Evolutionary conservation across 2,797 vertebrate genomes (phyloP), one percentile per base, ranked within the genome.

Genomic region (Aplochiton taeniatus): DNA sequence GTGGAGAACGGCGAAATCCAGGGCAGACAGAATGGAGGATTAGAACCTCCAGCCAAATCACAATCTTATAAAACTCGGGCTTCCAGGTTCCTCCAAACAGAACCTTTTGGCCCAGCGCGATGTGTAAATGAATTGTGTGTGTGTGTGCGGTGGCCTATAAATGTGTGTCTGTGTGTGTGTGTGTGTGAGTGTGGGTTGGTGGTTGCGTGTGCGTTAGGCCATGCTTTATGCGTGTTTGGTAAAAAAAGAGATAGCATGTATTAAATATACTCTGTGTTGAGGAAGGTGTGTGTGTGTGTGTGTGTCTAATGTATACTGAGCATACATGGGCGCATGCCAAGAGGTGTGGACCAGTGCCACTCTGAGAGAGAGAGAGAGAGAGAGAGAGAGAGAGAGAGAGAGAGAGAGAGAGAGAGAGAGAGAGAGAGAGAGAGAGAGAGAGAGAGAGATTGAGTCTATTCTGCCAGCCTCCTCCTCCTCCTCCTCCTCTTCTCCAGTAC

Each of bases 401-500:
- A 42, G 47, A 44, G 52, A 45, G 41, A 14, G 14, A 59, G 48
- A 70, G 49, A 45, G 1, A 5, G 41, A 10, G 12, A 43, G 14
- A 10, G 52, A 14, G 50, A 54, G 45, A 14, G 45, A 61, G 58
- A 47, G 16, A 45, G 16, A 54, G 8, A 20, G 41, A 54, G 50
- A 63, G 31, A 19, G 31, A 53, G 50, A 55, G 13, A 31, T n/a
- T n/a, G n/a, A n/a, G n/a, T n/a, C n/a, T n/a, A n/a, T n/a, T n/a
- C n/a, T n/a, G n/a, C n/a, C n/a, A n/a, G n/a, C n/a, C n/a, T n/a
- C 63, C 48, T 44, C 47, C 53, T 72, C 59, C 47, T 44, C 3
- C n/a, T n/a, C 63, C 48, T 44, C 47, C 53, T 72, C 59, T 50
- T 44, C 3, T 49, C 0, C 70, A 61, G 68, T 65, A 20, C 70